These are phyloP conservation scores for Zaprionus vittiger DNA, from an alignment of 1,140 invertebrate genomes.

Conservation along the genomic window DNA sequence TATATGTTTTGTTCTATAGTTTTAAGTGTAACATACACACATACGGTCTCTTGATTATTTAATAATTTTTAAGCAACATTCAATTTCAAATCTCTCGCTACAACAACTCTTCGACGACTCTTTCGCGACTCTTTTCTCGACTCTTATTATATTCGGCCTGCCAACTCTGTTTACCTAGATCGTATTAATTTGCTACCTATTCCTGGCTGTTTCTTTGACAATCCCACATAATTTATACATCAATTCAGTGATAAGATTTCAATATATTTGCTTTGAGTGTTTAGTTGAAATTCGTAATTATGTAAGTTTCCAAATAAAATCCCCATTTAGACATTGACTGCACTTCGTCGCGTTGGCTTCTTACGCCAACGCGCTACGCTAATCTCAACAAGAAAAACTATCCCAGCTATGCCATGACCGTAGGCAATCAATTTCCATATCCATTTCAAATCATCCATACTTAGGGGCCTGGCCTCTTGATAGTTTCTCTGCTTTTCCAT, in stretches of 20 bases:
- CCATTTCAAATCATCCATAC: slow-evolving; percentile 7
- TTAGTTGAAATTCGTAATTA: not conserved
- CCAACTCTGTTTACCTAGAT: no score
- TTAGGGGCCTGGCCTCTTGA: not conserved
- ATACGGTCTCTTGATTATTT: not conserved
- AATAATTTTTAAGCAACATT: not conserved
- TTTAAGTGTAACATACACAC: no score
- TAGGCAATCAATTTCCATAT: slow-evolving; percentile 18
- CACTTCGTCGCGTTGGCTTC: not conserved
- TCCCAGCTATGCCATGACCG: slow-evolving; percentile 10
- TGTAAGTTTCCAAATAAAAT: not conserved
- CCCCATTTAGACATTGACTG: not conserved
- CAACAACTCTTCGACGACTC: no score
- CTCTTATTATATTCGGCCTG: no score
- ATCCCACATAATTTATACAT: no score
- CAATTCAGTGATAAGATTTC: no score
- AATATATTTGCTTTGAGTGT: no score
- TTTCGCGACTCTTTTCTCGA: no score
- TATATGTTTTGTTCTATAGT: no score
- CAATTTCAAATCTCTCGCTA: no score
- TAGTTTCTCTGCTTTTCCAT: not conserved
- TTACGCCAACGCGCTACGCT: not conserved
- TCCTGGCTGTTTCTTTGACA: no score
- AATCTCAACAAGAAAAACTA: not conserved
- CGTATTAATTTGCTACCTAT: no score